Conservation (phyloP, 2,113 vertebrate genomes). For the Daphoenositta chrysoptera region DNA sequence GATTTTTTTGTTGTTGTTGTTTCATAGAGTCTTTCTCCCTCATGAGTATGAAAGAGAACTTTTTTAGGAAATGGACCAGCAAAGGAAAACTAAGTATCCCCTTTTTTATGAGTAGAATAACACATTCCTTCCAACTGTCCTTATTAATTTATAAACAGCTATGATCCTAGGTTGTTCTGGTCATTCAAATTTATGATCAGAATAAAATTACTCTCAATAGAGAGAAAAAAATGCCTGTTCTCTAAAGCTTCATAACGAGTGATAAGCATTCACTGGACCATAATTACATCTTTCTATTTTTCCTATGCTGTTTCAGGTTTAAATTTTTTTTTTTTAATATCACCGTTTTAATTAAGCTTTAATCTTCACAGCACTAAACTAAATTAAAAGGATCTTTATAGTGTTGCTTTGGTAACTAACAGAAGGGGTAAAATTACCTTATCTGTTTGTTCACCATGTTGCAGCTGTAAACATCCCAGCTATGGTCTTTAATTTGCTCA, state of each 20-base stretch:
- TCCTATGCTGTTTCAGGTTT: conserved; percentile 9
- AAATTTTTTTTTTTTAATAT: conserved; percentile 48
- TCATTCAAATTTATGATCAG: conserved; percentile 45
- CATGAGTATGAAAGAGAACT: not conserved
- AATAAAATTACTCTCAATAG: conserved; percentile 54
- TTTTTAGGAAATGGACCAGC: not conserved
- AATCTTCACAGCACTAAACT: conserved; percentile 54
- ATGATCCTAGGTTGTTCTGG: not conserved
- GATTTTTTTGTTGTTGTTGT: not conserved
- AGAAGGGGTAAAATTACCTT: conserved; percentile 37
- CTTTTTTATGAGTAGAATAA: not conserved
- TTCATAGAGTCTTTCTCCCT: not conserved
- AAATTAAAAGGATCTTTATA: conserved; percentile 56
- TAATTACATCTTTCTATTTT: conserved; percentile 30
- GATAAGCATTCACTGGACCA: conserved; percentile 20
- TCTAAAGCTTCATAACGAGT: not conserved
- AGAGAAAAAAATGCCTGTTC: not conserved
- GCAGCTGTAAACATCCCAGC: not conserved
- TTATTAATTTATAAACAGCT: conserved; percentile 32
- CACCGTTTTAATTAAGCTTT: conserved; percentile 68
- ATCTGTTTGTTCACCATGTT: conserved; percentile 18
- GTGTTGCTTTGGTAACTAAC: conserved; percentile 27
- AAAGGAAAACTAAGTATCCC: not conserved
- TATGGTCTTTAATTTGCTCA: conserved; percentile 35
- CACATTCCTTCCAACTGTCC: not conserved